phyloP scores from a whole-genome alignment of 2,888 invertebrate genomes.

The Drosophila neotestacea region DNA sequence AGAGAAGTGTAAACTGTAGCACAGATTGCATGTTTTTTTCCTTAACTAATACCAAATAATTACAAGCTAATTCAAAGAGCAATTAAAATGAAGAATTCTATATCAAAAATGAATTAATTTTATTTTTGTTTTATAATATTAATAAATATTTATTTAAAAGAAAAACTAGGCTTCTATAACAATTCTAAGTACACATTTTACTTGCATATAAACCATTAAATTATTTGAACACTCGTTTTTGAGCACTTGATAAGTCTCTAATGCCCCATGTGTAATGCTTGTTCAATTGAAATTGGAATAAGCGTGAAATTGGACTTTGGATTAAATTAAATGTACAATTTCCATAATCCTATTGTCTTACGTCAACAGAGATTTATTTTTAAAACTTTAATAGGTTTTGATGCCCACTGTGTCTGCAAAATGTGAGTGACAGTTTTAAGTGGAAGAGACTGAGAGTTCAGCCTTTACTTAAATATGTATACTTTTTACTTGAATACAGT shows the following conservation, averaged over 20 bases:
- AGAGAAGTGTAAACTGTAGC: not conserved
- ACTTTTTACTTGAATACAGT: not conserved
- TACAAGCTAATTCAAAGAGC: too few species aligned
- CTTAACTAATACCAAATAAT: not conserved
- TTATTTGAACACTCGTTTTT: not conserved
- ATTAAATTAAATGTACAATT: not conserved
- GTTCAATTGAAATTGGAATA: not conserved
- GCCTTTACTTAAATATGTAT: not conserved
- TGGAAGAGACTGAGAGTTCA: conserved; percentile 5
- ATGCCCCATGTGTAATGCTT: not conserved
- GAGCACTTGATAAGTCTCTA: not conserved
- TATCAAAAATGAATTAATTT: too few species aligned
- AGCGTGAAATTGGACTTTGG: not conserved
- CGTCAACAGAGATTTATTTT: not conserved
- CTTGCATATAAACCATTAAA: not conserved
- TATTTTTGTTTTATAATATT: too few species aligned
- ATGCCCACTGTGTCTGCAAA: not conserved
- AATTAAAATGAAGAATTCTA: too few species aligned
- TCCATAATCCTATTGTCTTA: not conserved
- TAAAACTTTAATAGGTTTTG: not conserved
- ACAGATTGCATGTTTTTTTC: not conserved
- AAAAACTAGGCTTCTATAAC: too few species aligned
- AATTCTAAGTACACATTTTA: too few species aligned
- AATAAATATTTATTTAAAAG: too few species aligned
- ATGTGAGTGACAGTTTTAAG: not conserved